Evolutionary conservation across 2,888 invertebrate genomes (phyloP).

Genomic region (Lamellibrachia satsuma): DNA sequence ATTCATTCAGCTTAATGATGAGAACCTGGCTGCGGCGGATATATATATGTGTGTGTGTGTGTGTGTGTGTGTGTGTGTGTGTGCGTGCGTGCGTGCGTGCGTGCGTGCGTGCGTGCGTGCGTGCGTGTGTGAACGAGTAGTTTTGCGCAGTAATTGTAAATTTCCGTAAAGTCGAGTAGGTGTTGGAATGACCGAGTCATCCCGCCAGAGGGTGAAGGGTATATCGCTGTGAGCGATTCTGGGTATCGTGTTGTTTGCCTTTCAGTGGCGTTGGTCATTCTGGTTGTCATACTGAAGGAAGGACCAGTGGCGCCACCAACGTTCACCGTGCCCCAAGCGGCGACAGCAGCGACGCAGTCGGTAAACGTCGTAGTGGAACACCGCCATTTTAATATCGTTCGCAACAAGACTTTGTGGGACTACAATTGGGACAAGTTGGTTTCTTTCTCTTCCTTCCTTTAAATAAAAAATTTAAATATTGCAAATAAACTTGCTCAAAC

Average conservation of each 20-base stretch:
- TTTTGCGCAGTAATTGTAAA: no score
- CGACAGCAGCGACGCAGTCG: not conserved
- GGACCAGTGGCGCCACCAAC: not conserved
- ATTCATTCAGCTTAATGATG: no score
- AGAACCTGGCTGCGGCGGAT: no score
- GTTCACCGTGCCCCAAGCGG: not conserved
- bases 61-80: no score
- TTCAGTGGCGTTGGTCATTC: slow-evolving; percentile 17
- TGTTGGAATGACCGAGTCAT: no score
- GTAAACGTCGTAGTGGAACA: not conserved
- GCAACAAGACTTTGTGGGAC: not conserved
- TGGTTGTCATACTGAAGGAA: not conserved
- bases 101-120: no score
- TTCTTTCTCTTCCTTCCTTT: not conserved
- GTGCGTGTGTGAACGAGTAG: no score
- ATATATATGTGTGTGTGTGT: no score
- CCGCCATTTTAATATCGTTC: not conserved
- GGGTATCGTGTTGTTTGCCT: not conserved
- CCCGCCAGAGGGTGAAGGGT: not conserved
- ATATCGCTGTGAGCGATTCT: not conserved
- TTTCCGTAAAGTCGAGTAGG: no score
- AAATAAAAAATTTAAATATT: not conserved
- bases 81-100: no score
- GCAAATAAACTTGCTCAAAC: no score
- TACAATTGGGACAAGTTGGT: not conserved